These are phyloP conservation scores for Lordiphosa stackelbergi DNA, from an alignment of 1,140 invertebrate species.

Conservation along the genomic window DNA sequence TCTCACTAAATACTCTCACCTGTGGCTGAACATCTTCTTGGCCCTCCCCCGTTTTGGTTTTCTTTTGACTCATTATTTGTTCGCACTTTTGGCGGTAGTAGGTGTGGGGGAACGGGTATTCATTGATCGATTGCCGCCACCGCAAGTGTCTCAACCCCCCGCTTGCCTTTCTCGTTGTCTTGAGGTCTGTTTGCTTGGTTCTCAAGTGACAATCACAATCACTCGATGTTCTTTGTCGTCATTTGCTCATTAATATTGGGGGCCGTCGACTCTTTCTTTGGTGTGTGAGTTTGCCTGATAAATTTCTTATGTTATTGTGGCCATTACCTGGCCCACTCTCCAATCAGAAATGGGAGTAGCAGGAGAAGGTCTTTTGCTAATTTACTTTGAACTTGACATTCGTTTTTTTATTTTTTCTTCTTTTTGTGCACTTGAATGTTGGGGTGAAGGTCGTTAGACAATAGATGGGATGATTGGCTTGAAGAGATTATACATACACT, in stretches of 20 bases:
- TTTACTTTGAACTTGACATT: constrained; percentile 71
- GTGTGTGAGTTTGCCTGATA: constrained; percentile 45
- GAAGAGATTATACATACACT: constrained; percentile 13
- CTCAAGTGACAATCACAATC: constrained; percentile 69
- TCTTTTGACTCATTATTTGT: too few species aligned
- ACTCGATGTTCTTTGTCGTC: constrained; percentile 53
- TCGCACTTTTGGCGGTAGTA: too few species aligned
- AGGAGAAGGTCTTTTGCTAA: constrained; percentile 37
- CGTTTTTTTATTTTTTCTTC: constrained; percentile 37
- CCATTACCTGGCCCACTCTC: constrained; percentile 40
- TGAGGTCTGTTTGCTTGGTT: constrained; percentile 52
- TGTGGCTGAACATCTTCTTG: too few species aligned
- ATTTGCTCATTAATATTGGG: constrained; percentile 60
- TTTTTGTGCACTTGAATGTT: constrained; percentile 53
- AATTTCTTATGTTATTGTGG: constrained; percentile 61
- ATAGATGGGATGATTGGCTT: neutral
- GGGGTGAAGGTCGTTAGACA: constrained; percentile 57
- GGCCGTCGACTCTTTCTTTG: constrained; percentile 39
- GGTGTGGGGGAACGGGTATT: constrained; percentile 5
- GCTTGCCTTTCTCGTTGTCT: constrained; percentile 16
- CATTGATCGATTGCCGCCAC: constrained; percentile 46
- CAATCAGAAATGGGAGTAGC: constrained; percentile 16
- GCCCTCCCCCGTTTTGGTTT: too few species aligned
- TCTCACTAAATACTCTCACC: too few species aligned
- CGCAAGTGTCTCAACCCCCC: constrained; percentile 13